These are phyloP conservation scores for Acrocephalus arundinaceus DNA, from an alignment of 2,113 vertebrate species.

Conservation along the genomic window DNA sequence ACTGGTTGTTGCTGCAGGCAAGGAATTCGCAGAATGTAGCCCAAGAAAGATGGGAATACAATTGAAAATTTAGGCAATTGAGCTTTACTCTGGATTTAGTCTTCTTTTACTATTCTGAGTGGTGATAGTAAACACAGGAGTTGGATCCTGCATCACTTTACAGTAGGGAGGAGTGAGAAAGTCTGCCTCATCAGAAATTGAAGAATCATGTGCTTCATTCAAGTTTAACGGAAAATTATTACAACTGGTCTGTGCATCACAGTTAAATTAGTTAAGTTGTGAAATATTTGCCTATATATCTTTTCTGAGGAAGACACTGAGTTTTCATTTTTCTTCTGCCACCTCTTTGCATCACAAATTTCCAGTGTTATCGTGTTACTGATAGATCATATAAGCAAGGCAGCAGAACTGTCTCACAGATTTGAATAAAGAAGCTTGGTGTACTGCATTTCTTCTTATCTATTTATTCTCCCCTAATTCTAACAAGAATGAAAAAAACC, in stretches of 20 bases:
- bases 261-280: background rate
- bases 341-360: background rate
- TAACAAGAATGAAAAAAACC: background rate
- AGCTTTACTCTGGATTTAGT: background rate
- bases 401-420: background rate
- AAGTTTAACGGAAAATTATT: background rate
- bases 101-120: background rate
- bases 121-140: background rate
- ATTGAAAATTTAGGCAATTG: background rate
- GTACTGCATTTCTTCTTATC: background rate
- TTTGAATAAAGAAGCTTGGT: background rate
- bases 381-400: background rate
- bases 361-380: background rate
- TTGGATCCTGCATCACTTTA: background rate
- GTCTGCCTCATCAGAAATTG: background rate
- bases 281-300: background rate
- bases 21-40: background rate
- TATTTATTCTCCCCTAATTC: background rate
- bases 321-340: background rate
- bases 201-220: background rate
- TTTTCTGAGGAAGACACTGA: background rate
- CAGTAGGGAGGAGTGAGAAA: background rate
- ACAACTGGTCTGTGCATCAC: background rate
- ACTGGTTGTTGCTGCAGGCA: background rate
- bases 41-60: background rate